Percentiles rank a stretch among this genome's conserved stretches.
phyloP scores from a whole-genome alignment of 2,888 invertebrate species.

The Sinopyrophorus schimmeli region DNA sequence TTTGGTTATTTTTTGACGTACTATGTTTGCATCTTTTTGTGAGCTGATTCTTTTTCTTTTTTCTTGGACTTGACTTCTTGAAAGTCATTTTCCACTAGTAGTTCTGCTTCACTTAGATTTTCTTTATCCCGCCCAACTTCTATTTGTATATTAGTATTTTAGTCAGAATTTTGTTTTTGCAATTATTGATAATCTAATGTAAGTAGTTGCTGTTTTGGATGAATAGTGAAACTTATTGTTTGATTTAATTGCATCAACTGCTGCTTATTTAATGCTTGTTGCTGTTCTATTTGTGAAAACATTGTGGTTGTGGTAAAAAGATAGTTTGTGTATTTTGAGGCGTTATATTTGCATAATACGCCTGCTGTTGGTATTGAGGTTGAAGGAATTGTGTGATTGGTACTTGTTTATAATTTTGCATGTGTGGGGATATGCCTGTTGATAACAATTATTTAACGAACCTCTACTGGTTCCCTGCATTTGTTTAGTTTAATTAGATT shows the following conservation, averaged over 20 bases:
- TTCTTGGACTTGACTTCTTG: neutral
- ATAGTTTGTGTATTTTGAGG: slow-evolving; percentile 1
- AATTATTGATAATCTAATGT: slow-evolving; percentile 1
- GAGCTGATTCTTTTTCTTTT: too few relatives aligned
- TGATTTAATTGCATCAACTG: slow-evolving; percentile 6
- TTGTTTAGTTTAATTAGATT: slow-evolving; percentile 4
- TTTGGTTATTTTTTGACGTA: slow-evolving; percentile 6
- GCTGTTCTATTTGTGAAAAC: too few relatives aligned
- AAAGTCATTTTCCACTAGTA: neutral
- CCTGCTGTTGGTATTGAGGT: neutral
- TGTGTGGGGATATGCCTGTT: slow-evolving; percentile 5
- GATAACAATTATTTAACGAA: slow-evolving; percentile 1
- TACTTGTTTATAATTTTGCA: slow-evolving; percentile 6
- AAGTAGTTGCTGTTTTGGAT: slow-evolving; percentile 4
- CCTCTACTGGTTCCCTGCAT: slow-evolving; percentile 1
- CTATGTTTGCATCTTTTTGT: too few relatives aligned
- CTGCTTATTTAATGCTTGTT: slow-evolving; percentile 3
- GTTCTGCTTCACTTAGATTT: neutral
- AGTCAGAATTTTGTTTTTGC: neutral
- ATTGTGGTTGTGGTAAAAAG: neutral
- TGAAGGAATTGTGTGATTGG: slow-evolving; percentile 3
- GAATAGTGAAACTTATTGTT: too few relatives aligned
- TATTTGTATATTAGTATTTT: slow-evolving; percentile 3
- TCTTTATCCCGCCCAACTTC: neutral
- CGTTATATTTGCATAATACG: neutral